Base-by-base conservation (phyloP, 2,888 invertebrate genomes). In the Meta bourneti region DNA sequence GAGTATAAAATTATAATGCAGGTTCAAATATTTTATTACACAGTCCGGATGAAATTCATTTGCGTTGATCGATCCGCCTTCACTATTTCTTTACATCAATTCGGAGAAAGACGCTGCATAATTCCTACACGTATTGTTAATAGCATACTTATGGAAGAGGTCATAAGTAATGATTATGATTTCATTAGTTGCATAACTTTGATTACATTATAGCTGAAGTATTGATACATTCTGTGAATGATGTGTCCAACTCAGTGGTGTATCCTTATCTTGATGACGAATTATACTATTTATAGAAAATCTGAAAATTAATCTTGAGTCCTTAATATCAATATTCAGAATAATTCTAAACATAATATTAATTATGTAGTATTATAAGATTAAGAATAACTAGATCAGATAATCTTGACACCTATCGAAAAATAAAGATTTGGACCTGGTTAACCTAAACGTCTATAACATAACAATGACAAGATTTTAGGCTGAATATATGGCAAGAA, bases 11-110 rank as follows among this genome's bases (percentile, higher is more conserved):
- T 82, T 70, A 82, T 74, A 74, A 74, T 11, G 74, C 71, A 51
- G 81, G 48, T 70, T 49, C 69, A 71, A 82, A 69, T 82, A 49
- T 82, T 82, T 71, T 82, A 82, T 82, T 82, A 82, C 54, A 80
- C 61, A n/a, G 77, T 77, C 77, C 52, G 16, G 54, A 16, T 11
- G 79, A 16, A 79, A 79, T 79, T 79, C 79, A 79, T 79, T 79
- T 79, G 61, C 19, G 79, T 34, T 79, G 13, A 79, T 79, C 79
- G 79, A 79, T 61, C 51, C 34, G 34, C 34, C 34, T 34, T 34
- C 34, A 4, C 34, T 4, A 61, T 61, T 61, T 61, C 61, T 61
- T 61, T 61, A 9, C 11, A 61, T 61, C 16, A 61, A 61, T 61
- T 61, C 61, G 61, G 79, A 34, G 20, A 61, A 34, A 16, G 20